Evolutionary conservation across 2,797 vertebrate genomes (phyloP), one percentile per base, ranked within the genome.

Genomic region (Chelon labrosus): DNA sequence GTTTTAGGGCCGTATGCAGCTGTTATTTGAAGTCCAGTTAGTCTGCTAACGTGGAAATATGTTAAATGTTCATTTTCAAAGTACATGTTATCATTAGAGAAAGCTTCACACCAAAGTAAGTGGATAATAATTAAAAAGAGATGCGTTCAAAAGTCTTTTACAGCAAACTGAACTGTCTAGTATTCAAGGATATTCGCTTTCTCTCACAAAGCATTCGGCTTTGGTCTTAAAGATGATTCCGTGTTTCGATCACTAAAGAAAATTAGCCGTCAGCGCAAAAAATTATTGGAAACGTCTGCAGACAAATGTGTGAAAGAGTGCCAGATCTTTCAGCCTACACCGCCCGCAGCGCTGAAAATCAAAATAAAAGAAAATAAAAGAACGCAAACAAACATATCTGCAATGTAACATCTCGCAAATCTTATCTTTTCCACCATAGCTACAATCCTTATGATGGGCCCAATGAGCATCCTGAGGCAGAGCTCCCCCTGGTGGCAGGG

Each of bases 371-470:
- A 49, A 54, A 72, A 65, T 31, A 52, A 35, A 47, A 22, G 44
- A 65, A 83, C 17, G 59, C 14, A 65, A 52, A 62, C 16, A 77
- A 64, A 57, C 3, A 27, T 27, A 27, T 27, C 25, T 3, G 25
- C 25, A 27, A 27, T 70, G 53, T 10, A 31, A 31, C 38, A 14
- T 41, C 13, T 37, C 54, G n/a, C 9, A 47, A 1, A 12, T 63
- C 55, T 38, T 44, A 0, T 72, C 17, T 78, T 83, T 70, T 50
- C 80, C 14, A n/a, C 16, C 74, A 4, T 71, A 99, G 98, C 85
- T 99, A 99, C 91, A 99, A 99, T 93, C 98, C 98, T 44, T 98
- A 97, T 9, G 97, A 99, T 68, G 98, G 98, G 80, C 98, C 98
- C 20, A 99, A 99, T 85, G 98, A 99, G 88, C 97, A 99, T 85